Percentiles rank a stretch among this genome's conserved stretches.
phyloP scores from a whole-genome alignment of 2,888 invertebrate genomes.

The Chymomyza amoena region DNA sequence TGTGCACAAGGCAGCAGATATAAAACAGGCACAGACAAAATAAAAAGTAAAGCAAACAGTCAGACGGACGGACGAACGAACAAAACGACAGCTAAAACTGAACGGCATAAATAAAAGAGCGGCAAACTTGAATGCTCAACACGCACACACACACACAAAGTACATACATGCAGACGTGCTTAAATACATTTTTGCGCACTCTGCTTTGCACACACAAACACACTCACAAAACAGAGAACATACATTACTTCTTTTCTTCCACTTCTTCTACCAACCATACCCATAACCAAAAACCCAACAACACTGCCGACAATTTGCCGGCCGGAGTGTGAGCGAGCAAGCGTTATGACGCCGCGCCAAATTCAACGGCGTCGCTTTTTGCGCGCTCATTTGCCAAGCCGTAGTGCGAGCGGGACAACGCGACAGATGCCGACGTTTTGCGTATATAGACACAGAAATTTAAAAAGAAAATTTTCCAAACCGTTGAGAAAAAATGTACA shows the following conservation, averaged over 20 bases:
- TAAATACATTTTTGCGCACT: constrained; percentile 60
- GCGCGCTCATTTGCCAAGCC: constrained; percentile 53
- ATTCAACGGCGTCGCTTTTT: constrained; percentile 69
- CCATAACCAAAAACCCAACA: constrained; percentile 32
- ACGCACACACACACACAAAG: constrained; percentile 14
- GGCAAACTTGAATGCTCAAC: constrained; percentile 57
- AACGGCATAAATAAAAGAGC: constrained; percentile 53
- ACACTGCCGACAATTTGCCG: constrained; percentile 56
- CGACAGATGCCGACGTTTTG: constrained; percentile 47
- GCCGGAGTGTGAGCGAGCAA: constrained; percentile 66
- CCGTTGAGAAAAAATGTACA: constrained; percentile 54
- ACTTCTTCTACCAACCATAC: constrained; percentile 19
- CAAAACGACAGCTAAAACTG: constrained; percentile 51
- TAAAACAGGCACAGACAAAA: background rate
- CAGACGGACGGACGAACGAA: constrained; percentile 33
- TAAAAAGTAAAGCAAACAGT: constrained; percentile 49
- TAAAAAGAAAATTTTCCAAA: constrained; percentile 66
- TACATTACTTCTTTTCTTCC: constrained; percentile 50
- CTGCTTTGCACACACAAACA: constrained; percentile 47
- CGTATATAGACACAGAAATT: constrained; percentile 72
- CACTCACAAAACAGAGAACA: constrained; percentile 24
- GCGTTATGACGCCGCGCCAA: constrained; percentile 69
- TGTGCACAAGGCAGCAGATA: constrained; percentile 28
- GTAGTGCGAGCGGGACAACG: constrained; percentile 58
- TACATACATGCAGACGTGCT: constrained; percentile 6